A percentile compares a stretch with the other conserved stretches of the same genome.
Evolutionary conservation across 2,113 vertebrate genomes (phyloP).

Genomic region (Forbesichthys agassizii): DNA sequence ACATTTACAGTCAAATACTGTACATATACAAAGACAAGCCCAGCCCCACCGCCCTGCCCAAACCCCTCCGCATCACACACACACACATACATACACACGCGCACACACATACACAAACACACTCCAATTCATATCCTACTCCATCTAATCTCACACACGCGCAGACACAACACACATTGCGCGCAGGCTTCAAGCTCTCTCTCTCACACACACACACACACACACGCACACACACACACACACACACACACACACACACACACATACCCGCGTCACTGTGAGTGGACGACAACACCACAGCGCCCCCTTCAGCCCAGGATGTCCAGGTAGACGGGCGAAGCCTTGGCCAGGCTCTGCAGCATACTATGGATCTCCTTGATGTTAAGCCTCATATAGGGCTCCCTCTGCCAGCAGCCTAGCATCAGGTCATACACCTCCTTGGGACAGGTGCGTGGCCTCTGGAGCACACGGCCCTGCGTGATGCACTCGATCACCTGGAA

Average conservation of each 20-base stretch:
- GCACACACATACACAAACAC: background rate
- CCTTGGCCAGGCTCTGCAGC: slow-evolving; percentile 97
- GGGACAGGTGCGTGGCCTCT: slow-evolving; percentile 93
- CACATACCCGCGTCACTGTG: background rate
- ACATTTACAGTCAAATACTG: slow-evolving; percentile 72
- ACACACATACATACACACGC: background rate
- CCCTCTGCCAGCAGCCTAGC: slow-evolving; percentile 98
- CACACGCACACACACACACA: background rate
- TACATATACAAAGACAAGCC: slow-evolving; percentile 43
- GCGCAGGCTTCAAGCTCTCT: too few species aligned
- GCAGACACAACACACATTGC: background rate
- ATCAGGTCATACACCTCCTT: slow-evolving; percentile 98
- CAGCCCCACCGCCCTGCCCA: too few species aligned
- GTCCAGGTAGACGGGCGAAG: slow-evolving; percentile 98
- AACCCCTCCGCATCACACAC: too few species aligned
- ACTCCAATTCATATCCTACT: too few species aligned
- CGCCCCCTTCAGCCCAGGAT: slow-evolving; percentile 87
- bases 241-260: background rate
- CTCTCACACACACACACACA: background rate
- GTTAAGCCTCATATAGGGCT: slow-evolving; percentile 97
- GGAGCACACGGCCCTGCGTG: slow-evolving; percentile 96
- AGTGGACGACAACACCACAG: background rate
- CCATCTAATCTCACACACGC: background rate
- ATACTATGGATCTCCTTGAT: slow-evolving; percentile 97
- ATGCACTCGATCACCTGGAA: slow-evolving; percentile 97